Conservation (phyloP, 2,113 vertebrate species). For the Nipponia nippon region DNA sequence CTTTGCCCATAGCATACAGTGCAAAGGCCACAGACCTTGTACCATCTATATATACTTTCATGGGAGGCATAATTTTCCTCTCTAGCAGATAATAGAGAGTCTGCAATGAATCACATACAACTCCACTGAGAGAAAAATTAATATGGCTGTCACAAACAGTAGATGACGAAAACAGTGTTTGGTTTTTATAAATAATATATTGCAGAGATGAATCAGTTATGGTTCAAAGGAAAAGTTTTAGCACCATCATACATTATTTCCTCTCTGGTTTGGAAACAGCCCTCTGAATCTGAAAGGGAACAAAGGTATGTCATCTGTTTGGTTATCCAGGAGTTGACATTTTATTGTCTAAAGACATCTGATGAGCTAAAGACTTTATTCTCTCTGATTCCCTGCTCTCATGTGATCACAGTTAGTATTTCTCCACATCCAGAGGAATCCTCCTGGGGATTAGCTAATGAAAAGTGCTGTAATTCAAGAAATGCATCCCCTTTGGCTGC, state of each 20-base stretch:
- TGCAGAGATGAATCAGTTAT: background rate
- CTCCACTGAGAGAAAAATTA: background rate
- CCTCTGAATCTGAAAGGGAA: background rate
- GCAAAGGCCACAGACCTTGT: background rate
- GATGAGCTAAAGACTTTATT: background rate
- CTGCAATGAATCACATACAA: background rate
- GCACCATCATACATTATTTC: background rate
- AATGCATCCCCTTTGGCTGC: background rate
- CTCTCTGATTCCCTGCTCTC: background rate
- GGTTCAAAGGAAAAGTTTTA: background rate
- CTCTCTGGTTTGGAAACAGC: background rate
- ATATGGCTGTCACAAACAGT: background rate
- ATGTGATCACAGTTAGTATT: background rate
- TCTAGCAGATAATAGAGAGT: background rate
- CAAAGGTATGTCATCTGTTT: background rate
- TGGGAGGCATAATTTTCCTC: background rate
- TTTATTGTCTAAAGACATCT: background rate
- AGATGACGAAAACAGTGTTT: background rate
- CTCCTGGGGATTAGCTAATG: slow-evolving; percentile 37
- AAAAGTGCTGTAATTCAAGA: slow-evolving; percentile 56
- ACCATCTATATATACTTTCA: background rate
- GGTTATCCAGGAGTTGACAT: background rate
- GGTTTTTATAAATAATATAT: background rate
- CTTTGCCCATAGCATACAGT: background rate
- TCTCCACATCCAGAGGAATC: background rate